Base-by-base conservation (phyloP, 2,797 vertebrate genomes). In the Chromis chromis region DNA sequence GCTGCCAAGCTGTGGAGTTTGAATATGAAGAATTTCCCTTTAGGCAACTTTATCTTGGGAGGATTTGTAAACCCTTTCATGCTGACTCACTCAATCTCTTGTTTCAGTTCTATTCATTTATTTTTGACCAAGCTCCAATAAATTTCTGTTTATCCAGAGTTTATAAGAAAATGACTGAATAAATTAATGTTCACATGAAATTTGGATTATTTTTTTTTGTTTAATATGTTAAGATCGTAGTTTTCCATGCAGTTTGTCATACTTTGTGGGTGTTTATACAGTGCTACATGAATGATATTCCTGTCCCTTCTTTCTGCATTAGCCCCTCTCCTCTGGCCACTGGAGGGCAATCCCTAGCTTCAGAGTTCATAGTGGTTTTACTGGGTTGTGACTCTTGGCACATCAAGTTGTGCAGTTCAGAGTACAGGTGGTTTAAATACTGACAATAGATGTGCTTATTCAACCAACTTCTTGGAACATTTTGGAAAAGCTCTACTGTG, bases 271-370 rank as follows among this genome's bases (percentile, higher is more conserved):
- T 58, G 9, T 52, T 21, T 9, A 65, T 42, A 9, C 25, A 61
- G 42, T 2, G 1, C 8, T 44, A 22, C 3, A 53, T 14, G 10
- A n/a, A 42, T 53, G 21, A 60, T 50, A 33, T 42, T 58, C 11
- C 13, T 50, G 2, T 24, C 12, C 6, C 16, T 13, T 36, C 12
- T 53, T 49, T 61, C 40, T 78, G 28, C 59, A 64, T 44, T 68
- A 19, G 8, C 49, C 64, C 72, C 9, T 76, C 46, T 74, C 42
- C 49, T 75, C n/a, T 86, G 86, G 28, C 93, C 92, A 92, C 93
- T 92, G 92, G 92, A 91, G 93, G 94, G 91, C 92, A 92, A 91
- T 89, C 89, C 85, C 72, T 81, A 66, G 74, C 90, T 79, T 85
- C 68, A 79, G 8, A 75, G 80, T 74, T 81, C 58, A 62, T 40